Conservation (phyloP, 2,797 vertebrate species). For the Phataginus tetradactyla region DNA sequence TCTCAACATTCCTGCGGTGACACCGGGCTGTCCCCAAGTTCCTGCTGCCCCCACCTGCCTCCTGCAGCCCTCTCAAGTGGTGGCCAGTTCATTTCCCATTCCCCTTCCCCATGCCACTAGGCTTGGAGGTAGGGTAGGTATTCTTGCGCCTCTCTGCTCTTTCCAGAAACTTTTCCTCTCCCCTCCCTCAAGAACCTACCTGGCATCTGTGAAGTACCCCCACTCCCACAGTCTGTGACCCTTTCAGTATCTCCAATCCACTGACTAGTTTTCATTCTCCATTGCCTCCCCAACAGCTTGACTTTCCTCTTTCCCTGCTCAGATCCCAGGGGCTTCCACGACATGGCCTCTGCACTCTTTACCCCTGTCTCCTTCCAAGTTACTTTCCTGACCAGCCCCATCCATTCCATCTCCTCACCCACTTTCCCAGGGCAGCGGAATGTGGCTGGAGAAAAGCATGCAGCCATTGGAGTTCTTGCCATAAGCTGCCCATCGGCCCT, state of each 20-base stretch:
- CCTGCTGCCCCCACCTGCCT: fast-evolving
- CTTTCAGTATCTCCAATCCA: too few relatives aligned
- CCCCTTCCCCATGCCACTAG: background rate
- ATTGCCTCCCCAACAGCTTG: background rate
- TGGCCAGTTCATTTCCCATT: background rate
- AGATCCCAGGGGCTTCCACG: fast-evolving
- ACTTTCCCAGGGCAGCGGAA: background rate
- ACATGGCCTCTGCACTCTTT: background rate
- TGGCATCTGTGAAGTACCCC: background rate
- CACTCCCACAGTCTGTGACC: background rate
- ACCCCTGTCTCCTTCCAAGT: background rate
- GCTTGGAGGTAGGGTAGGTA: background rate
- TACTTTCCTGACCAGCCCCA: background rate
- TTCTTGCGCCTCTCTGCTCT: background rate
- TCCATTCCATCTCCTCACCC: too few relatives aligned
- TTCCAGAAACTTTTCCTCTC: background rate
- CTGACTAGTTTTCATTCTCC: background rate
- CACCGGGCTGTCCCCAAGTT: background rate
- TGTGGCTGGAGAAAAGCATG: background rate
- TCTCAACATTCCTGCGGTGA: background rate
- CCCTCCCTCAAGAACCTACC: background rate
- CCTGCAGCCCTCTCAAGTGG: fast-evolving
- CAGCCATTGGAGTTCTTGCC: background rate
- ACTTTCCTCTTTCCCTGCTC: background rate
- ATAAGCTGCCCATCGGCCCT: fast-evolving